Evolutionary conservation across 2,888 invertebrate species (phyloP), one percentile per base, ranked within the genome.

Genomic region (Druceiella hillmani): DNA sequence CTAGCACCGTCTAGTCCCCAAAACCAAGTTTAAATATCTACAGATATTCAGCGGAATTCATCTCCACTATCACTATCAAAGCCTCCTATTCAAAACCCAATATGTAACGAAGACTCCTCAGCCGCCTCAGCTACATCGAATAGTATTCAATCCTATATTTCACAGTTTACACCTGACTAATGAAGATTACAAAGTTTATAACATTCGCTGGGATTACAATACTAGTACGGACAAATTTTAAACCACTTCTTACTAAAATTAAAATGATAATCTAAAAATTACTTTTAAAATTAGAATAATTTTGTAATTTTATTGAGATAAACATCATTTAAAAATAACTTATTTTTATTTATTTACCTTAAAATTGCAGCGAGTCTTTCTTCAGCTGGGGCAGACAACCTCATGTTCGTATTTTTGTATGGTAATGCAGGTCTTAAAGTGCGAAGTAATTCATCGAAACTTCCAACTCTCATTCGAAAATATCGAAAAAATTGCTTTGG

Each of bases 171-270:
- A n/a, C n/a, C n/a, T n/a, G n/a, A n/a, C n/a, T n/a, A n/a, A n/a
- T n/a, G 33, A 33, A 25, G 33, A 33, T 33, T 33, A 25, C 33
- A 26, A 33, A 33, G 16, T 33, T 16, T 33, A 33, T 33, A 17
- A 33, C 25, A 33, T 33, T 17, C 15, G 33, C 33, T 26, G 26
- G 33, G 33, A 33, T 25, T 25, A 33, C 33, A 33, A 24, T 33
- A 33, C 24, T n/a, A n/a, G 13, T 24, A 33, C 16, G 33, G 16
- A 33, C 14, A 33, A 33, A 22, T 14, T 22, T 33, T 33, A 5
- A 22, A 33, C 24, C 24, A 33, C 20, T 20, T 33, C 16, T 33
- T 33, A n/a, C n/a, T 13, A 22, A 10, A 20, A 31, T 16, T 31
- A 16, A 17, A 31, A 20, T 31, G 16, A 31, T 17, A 29, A 31